A percentile compares a stretch with the other conserved stretches of the same genome.
These are phyloP conservation scores for Bhutanitis thaidina DNA, from an alignment of 2,888 invertebrate genomes.

Conservation along the genomic window DNA sequence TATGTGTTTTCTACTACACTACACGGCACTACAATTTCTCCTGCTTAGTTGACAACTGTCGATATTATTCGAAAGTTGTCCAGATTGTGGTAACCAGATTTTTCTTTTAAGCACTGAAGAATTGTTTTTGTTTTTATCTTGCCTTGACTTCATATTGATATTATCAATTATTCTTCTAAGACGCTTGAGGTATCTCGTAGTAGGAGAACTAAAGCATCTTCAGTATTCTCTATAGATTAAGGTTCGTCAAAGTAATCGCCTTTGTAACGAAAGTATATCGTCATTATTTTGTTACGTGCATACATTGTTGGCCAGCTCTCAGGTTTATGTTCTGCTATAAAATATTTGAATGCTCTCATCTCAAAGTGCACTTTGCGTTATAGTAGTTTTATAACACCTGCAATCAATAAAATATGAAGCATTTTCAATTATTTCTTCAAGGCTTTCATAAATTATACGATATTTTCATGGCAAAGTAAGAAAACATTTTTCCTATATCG, in stretches of 20 bases:
- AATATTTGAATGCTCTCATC: slow-evolving; percentile 37
- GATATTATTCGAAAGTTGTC: too few species aligned
- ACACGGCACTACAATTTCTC: too few species aligned
- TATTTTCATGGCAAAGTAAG: too few species aligned
- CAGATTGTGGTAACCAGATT: too few species aligned
- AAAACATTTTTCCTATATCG: too few species aligned
- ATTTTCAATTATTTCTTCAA: slow-evolving; percentile 4
- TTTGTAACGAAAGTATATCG: slow-evolving; percentile 28
- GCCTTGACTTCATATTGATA: not conserved
- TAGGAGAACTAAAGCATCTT: not conserved
- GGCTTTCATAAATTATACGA: too few species aligned
- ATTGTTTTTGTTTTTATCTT: too few species aligned
- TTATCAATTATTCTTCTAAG: not conserved
- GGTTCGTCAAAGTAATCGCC: slow-evolving; percentile 25
- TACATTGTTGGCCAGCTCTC: slow-evolving; percentile 7
- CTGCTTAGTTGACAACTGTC: too few species aligned
- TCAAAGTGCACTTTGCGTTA: slow-evolving; percentile 36
- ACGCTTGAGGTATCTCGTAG: not conserved
- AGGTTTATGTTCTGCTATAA: slow-evolving; percentile 25
- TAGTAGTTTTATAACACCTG: slow-evolving; percentile 26
- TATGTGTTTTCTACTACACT: too few species aligned
- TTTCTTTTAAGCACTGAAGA: too few species aligned
- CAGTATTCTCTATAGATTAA: not conserved
- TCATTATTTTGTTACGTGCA: slow-evolving; percentile 24
- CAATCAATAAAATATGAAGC: slow-evolving; percentile 2